Percentiles rank a stretch among this genome's conserved stretches.
phyloP scores from a whole-genome alignment of 2,888 invertebrate species.

The Elegia similella region DNA sequence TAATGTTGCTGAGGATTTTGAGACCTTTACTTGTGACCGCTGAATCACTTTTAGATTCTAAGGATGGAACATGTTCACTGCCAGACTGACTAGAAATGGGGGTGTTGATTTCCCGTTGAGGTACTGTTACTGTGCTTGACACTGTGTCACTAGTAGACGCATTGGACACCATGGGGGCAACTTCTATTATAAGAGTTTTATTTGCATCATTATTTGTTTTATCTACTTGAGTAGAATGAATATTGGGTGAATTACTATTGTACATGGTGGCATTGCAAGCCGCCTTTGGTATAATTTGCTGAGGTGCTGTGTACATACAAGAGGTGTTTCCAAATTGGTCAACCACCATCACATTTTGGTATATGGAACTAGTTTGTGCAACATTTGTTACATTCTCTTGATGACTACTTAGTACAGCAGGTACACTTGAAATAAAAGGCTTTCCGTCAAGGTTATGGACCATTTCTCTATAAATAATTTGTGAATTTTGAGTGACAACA shows the following conservation, averaged over 20 bases:
- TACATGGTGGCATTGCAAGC: slow-evolving; percentile 49
- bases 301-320: slow-evolving; percentile 67
- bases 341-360: slow-evolving; percentile 75
- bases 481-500: slow-evolving; percentile 72
- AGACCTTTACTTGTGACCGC: slow-evolving; percentile 62
- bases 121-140: slow-evolving; percentile 28
- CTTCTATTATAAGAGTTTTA: slow-evolving; percentile 71
- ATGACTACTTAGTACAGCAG: slow-evolving; percentile 51
- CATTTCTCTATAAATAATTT: slow-evolving; percentile 75
- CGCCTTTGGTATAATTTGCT: slow-evolving; percentile 54
- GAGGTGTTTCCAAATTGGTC: slow-evolving; percentile 72
- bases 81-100: slow-evolving; percentile 4
- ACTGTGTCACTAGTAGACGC: slow-evolving; percentile 29
- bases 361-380: slow-evolving; percentile 64
- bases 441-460: slow-evolving; percentile 72
- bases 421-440: slow-evolving; percentile 64
- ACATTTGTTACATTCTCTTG: slow-evolving; percentile 62
- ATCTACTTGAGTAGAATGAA: slow-evolving; percentile 37
- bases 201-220: slow-evolving; percentile 53
- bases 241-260: slow-evolving; percentile 38
- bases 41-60: slow-evolving; percentile 40
- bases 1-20: slow-evolving; percentile 77
- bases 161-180: slow-evolving; percentile 55
- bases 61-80: slow-evolving; percentile 22
- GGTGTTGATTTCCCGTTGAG: slow-evolving; percentile 16